These are phyloP conservation scores for Syndactyla subalaris DNA, from an alignment of 2,797 vertebrate species.

Conservation along the genomic window DNA sequence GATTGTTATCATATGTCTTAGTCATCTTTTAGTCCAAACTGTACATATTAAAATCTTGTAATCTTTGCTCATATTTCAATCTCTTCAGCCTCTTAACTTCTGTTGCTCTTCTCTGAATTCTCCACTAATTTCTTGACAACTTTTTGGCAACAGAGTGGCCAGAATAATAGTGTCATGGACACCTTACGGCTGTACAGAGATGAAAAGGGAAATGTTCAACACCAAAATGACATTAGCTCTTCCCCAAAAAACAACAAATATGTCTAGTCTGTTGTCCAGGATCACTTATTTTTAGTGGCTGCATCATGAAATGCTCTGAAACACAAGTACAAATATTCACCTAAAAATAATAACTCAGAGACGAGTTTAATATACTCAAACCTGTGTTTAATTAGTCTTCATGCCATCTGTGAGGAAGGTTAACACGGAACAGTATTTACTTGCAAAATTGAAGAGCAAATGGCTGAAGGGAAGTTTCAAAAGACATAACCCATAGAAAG, in stretches of 20 bases:
- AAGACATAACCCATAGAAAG: background rate
- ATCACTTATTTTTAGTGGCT: slow-evolving; percentile 58
- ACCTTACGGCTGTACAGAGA: slow-evolving; percentile 62
- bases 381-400: background rate
- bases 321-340: slow-evolving; percentile 9
- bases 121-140: slow-evolving; percentile 66
- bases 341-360: background rate
- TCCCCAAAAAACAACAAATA: slow-evolving; percentile 60
- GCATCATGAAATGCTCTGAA: slow-evolving; percentile 1
- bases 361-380: background rate
- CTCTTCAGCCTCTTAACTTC: slow-evolving; percentile 68
- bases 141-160: slow-evolving; percentile 67
- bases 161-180: slow-evolving; percentile 66
- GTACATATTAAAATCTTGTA: slow-evolving; percentile 70
- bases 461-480: background rate
- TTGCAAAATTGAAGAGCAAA: background rate
- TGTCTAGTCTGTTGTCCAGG: slow-evolving; percentile 56
- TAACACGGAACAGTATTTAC: background rate
- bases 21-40: slow-evolving; percentile 68
- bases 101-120: slow-evolving; percentile 64
- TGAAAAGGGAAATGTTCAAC: slow-evolving; percentile 50
- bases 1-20: slow-evolving; percentile 62
- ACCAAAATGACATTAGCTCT: slow-evolving; percentile 58
- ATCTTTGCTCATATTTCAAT: slow-evolving; percentile 72
- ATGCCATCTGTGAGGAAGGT: background rate